These are phyloP conservation scores for Elephas maximus DNA, from an alignment of 2,113 vertebrate species.

Conservation along the genomic window DNA sequence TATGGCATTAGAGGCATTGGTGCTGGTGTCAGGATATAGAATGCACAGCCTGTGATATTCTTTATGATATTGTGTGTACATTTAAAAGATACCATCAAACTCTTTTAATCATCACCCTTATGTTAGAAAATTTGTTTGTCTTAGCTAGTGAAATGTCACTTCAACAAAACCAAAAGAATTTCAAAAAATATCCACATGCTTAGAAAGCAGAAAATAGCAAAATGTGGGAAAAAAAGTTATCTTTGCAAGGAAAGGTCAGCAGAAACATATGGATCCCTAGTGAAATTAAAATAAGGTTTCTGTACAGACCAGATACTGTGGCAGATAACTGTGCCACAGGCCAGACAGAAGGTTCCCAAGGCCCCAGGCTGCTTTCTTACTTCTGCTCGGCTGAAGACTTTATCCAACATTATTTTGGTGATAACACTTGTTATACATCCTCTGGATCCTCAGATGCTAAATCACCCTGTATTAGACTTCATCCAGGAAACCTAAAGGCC, in stretches of 20 bases:
- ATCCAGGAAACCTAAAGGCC: conserved; percentile 84
- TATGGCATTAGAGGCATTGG: background rate
- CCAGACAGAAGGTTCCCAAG: conserved; percentile 82
- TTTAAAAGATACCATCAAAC: conserved; percentile 68
- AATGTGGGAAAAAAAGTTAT: conserved; percentile 84
- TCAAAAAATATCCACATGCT: conserved; percentile 80
- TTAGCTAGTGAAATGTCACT: conserved; percentile 83
- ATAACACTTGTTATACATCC: conserved; percentile 85
- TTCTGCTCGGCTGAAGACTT: conserved; percentile 79
- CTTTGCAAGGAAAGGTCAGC: conserved; percentile 78
- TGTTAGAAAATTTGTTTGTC: conserved; percentile 83
- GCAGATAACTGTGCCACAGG: conserved; percentile 79
- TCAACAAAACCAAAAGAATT: conserved; percentile 85
- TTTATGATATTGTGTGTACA: conserved; percentile 58
- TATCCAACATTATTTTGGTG: conserved; percentile 80
- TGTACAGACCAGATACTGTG: conserved; percentile 73
- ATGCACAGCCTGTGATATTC: conserved; percentile 22
- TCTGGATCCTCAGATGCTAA: conserved; percentile 82
- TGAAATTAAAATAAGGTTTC: conserved; percentile 85
- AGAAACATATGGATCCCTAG: conserved; percentile 83
- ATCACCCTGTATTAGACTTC: conserved; percentile 76
- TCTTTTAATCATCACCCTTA: conserved; percentile 79
- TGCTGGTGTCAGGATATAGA: conserved; percentile 16
- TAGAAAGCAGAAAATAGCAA: conserved; percentile 86
- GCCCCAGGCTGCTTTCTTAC: conserved; percentile 83